phyloP scores from a whole-genome alignment of 2,113 vertebrate species.

The Bucco capensis region DNA sequence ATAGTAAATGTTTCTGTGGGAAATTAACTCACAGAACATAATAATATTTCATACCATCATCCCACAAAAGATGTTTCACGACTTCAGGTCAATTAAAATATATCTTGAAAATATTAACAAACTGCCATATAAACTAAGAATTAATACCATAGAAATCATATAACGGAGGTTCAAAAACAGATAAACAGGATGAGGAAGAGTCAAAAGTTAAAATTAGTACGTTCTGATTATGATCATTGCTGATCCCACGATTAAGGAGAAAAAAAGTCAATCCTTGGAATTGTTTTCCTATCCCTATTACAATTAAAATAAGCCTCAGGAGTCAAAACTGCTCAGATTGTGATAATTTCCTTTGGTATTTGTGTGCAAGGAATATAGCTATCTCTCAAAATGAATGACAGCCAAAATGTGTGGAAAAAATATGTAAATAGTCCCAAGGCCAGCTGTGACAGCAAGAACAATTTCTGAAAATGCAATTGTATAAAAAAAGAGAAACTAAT shows the following conservation, averaged over 20 bases:
- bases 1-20: background rate
- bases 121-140: background rate
- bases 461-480: constrained; percentile 47
- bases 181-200: background rate
- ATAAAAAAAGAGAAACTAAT: constrained; percentile 47
- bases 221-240: background rate
- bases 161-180: background rate
- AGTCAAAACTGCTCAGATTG: background rate
- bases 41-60: background rate
- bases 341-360: constrained; percentile 38
- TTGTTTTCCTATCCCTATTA: background rate
- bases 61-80: background rate
- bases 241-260: background rate
- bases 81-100: background rate
- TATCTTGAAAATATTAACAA: background rate
- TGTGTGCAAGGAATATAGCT: constrained; percentile 18
- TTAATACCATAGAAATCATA: background rate
- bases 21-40: background rate
- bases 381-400: constrained; percentile 36
- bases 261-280: background rate
- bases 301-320: constrained; percentile 37
- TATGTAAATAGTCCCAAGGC: constrained; percentile 46
- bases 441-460: constrained; percentile 51
- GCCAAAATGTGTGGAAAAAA: background rate
- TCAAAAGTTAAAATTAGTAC: background rate